Evolutionary conservation across 1,140 invertebrate genomes (phyloP), one percentile per base, ranked within the genome.

Genomic region (Trachymyrmex septentrionalis): DNA sequence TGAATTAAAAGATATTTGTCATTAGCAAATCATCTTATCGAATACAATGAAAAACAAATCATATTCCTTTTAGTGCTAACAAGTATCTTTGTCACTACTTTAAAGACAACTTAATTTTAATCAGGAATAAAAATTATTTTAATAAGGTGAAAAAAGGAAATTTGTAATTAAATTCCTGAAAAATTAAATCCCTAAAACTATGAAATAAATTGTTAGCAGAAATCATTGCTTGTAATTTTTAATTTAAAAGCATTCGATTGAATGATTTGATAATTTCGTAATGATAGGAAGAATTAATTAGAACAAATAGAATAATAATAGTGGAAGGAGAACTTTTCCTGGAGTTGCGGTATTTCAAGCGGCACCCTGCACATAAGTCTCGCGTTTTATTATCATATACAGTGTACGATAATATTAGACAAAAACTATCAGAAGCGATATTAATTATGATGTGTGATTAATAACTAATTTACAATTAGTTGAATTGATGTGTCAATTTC

Each of bases 401-500:
- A 12, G 48, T 59, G 59, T 53, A 82, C 34, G 69, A 50, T 84
- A 72, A 84, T 16, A 24, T 76, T 85, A 85, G 71, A 61, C 19
- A 64, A 73, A 59, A 76, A 84, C 19, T 71, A 16, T 71, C 34
- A 16, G 53, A 57, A 55, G 10, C 14, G 77, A 81, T 81, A 57
- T 38, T 69, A 71, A 64, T 76, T 81, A 81, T n/a, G 21, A 30
- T 81, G 77, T 81, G 78, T 81, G 64, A 81, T 69, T 71, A 80
- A 73, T 72, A 69, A 73, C 6, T 84, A 59, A 85, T 7, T 61
- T 44, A 44, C 38, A 44, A 44, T 44, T 34, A 34, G 34, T 50
- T 59, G 81, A 85, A 87, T 85, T 66, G 75, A 81, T 85, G 88
- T 80, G 86, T 87, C 75, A 55, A 84, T 75, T 78, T 76, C 16